Evolutionary conservation across 2,888 invertebrate species (phyloP), one percentile per base, ranked within the genome.

Genomic region (Nebria brevicollis): DNA sequence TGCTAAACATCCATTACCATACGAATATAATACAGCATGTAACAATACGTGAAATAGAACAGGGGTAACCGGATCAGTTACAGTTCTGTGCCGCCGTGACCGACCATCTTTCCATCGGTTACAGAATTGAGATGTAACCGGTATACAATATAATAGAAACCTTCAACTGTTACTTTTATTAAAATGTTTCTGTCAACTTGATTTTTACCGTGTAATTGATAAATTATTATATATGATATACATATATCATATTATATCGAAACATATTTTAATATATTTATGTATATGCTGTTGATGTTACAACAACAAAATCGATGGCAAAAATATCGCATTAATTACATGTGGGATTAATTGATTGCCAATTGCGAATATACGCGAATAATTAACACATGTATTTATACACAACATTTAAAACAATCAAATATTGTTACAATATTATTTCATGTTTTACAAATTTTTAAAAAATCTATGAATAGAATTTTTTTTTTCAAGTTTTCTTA

Each of bases 321-420:
- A 79, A 79, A 79, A 75, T 74, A 74, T 34, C n/a, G 66, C 66
- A 75, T 79, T 79, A 79, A 74, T 79, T 79, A 66, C 66, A 74
- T 79, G 79, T 74, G 65, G 73, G 66, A 66, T 79, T 79, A 74
- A 73, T 79, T 79, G 75, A 74, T 78, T 78, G 72, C 13, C 15
- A 6, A 11, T 66, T 66, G 66, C 66, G 11, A 66, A 66, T 66
- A 11, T 66, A 25, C 34, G 34, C 34, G 34, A 34, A 4, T 34
- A 34, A 34, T 34, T 4, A 34, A 34, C 34, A 34, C 34, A 34
- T 5, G 34, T 34, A 4, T 34, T 34, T 5, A 34, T 34, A 34
- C 5, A 34, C 34, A 34, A 34, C 2, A 4, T 34, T 34, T 34
- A 34, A 34, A 34, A 5, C 34, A 4, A 34, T 34, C 4, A 5